phyloP scores from a whole-genome alignment of 2,797 vertebrate genomes.

The Catharus ustulatus region DNA sequence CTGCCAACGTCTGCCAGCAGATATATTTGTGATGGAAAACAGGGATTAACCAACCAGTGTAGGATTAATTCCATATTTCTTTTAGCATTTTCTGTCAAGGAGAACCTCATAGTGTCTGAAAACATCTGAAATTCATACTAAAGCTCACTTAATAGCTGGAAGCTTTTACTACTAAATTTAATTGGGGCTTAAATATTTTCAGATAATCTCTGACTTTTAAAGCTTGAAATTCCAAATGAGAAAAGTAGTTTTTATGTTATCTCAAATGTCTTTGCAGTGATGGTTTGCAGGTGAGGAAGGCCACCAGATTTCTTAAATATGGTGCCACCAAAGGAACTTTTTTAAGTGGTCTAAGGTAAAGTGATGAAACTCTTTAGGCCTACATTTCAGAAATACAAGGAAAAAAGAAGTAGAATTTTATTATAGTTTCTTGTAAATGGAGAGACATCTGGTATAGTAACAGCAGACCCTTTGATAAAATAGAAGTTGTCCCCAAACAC shows the following conservation, averaged over 20 bases:
- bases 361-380: neutral
- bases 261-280: neutral
- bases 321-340: neutral
- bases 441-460: neutral
- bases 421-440: neutral
- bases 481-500: neutral
- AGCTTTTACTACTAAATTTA: neutral
- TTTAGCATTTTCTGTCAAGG: neutral
- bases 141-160: neutral
- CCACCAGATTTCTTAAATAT: neutral
- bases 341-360: neutral
- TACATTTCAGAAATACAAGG: neutral
- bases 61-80: neutral
- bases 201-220: neutral
- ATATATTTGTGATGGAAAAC: neutral
- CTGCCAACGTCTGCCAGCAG: neutral
- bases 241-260: neutral
- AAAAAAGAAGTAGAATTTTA: neutral
- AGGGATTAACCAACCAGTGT: neutral
- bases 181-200: neutral
- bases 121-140: neutral
- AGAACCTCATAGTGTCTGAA: neutral
- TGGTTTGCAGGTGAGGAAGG: neutral
- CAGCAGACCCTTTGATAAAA: neutral
- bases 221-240: neutral